phyloP scores from a whole-genome alignment of 2,888 invertebrate genomes.

The Meteorus cinctellus region DNA sequence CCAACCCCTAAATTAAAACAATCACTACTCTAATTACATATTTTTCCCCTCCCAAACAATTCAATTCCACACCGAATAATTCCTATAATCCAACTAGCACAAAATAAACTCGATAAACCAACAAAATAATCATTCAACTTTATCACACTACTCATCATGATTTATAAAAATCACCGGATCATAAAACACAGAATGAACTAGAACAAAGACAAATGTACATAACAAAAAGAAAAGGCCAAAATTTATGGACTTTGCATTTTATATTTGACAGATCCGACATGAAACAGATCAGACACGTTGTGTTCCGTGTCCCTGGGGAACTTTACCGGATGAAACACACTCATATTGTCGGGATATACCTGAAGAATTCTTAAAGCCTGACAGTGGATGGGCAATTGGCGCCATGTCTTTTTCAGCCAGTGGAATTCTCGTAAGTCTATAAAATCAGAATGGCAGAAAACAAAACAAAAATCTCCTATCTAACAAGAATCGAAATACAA shows the following conservation, averaged over 20 bases:
- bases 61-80: not conserved
- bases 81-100: too few species aligned
- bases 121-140: too few species aligned
- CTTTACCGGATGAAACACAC: slow-evolving; percentile 85
- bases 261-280: slow-evolving; percentile 81
- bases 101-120: too few species aligned
- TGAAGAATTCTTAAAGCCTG: slow-evolving; percentile 86
- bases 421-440: slow-evolving; percentile 83
- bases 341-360: slow-evolving; percentile 85
- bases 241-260: slow-evolving; percentile 17
- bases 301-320: slow-evolving; percentile 86
- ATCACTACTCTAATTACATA: not conserved
- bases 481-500: not conserved
- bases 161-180: too few species aligned
- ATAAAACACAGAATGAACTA: too few species aligned
- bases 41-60: not conserved
- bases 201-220: not conserved
- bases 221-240: not conserved
- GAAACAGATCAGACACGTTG: slow-evolving; percentile 89
- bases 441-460: not conserved
- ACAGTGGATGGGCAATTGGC: slow-evolving; percentile 93
- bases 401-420: slow-evolving; percentile 92
- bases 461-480: not conserved
- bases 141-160: too few species aligned
- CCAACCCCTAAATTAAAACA: not conserved